Percentiles rank a stretch among this genome's conserved stretches.
Conservation (phyloP, 1,140 invertebrate species). For the Mya arenaria region DNA sequence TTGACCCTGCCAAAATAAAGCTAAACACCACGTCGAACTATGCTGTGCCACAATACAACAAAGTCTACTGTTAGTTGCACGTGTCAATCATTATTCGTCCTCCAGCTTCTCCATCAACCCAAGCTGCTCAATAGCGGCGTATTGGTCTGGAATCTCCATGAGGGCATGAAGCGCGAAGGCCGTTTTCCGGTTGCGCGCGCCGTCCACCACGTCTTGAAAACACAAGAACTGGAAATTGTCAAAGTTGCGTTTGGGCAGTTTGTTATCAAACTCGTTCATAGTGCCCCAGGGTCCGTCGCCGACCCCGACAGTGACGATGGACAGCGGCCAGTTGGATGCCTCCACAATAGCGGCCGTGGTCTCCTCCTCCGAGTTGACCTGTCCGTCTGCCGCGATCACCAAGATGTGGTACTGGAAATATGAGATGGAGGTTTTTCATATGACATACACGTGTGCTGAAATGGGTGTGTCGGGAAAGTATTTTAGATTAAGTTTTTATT, state of each 20-base stretch:
- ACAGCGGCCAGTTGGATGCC: slow-evolving; percentile 82
- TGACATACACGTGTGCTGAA: too few species aligned
- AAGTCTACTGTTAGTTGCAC: too few species aligned
- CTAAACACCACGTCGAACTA: too few species aligned
- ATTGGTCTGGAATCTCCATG: slow-evolving; percentile 83
- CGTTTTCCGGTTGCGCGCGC: slow-evolving; percentile 76
- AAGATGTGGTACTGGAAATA: slow-evolving; percentile 82
- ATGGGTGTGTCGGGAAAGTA: too few species aligned
- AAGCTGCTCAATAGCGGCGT: slow-evolving; percentile 79
- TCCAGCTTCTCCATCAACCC: slow-evolving; percentile 57
- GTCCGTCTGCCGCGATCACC: slow-evolving; percentile 83
- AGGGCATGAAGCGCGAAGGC: slow-evolving; percentile 81
- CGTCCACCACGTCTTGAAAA: slow-evolving; percentile 76
- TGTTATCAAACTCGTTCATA: slow-evolving; percentile 83
- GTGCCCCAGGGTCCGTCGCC: slow-evolving; percentile 83
- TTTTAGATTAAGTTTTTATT: too few species aligned
- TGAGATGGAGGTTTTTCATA: too few species aligned
- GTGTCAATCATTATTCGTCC: too few species aligned
- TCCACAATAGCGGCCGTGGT: slow-evolving; percentile 82
- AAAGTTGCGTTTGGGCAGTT: slow-evolving; percentile 81
- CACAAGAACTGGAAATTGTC: slow-evolving; percentile 84
- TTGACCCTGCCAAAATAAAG: too few species aligned
- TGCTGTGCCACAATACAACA: too few species aligned
- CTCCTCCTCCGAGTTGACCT: slow-evolving; percentile 81
- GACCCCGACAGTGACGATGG: slow-evolving; percentile 83